Base-by-base conservation (phyloP, 2,113 vertebrate genomes). In the Epinephelus moara region DNA sequence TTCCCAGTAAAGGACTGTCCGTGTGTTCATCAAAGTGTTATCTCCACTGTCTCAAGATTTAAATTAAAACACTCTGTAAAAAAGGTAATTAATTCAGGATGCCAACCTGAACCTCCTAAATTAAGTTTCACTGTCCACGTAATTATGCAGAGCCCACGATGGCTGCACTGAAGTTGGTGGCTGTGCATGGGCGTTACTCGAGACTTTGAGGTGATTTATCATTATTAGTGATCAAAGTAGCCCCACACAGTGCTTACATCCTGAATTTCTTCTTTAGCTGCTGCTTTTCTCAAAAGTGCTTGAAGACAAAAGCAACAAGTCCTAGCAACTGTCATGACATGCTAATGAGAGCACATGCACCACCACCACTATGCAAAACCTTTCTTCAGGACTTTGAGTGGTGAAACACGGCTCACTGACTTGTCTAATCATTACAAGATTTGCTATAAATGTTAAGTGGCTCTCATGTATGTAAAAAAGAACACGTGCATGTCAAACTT, bases 201-300 rank as follows among this genome's bases (percentile, higher is more conserved):
- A 71, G n/a, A 61, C 76, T 59, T 62, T 56, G 64, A 37, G 55
- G 47, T 78, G 72, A 90, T 88, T 90, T 73, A 89, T 85, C 78
- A 81, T 66, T 64, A 70, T 64, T 55, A 33, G 71, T 47, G 52
- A 73, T 76, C 62, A 86, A 80, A 78, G 70, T 52, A 60, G 57
- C 45, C 57, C n/a, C 19, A 55, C 23, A 33, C 63, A 64, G 62
- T 63, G 42, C 42, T 45, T 45, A 45, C 11, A 12, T 45, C 11
- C 42, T 45, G 42, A 11, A 15, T 57, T 78, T 76, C 30, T 68
- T 13, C n/a, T 23, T 71, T 42, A 27, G 78, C 33, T 45, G 62
- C 52, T 81, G 52, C 57, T 62, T 47, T n/a, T 64, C 37, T 45
- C 64, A 33, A 47, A 76, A 63, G 19, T 45, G 19, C 61, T 75